A percentile compares a stretch with the other conserved stretches of the same genome.
These are phyloP conservation scores for Boulengeromyrus knoepffleri DNA, from an alignment of 2,113 vertebrate species.

Conservation along the genomic window DNA sequence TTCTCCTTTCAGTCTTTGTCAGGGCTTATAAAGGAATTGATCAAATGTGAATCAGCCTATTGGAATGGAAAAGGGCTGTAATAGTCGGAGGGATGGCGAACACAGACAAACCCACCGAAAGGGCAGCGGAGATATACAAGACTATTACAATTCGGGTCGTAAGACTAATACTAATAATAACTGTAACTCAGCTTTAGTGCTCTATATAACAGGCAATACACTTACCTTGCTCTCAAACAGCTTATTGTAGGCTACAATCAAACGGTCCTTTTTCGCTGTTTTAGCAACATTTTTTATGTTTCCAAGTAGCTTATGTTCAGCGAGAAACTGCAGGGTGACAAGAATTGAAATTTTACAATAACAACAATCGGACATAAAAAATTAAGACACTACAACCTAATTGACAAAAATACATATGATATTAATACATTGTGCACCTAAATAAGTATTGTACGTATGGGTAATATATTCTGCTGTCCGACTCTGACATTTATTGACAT, in stretches of 20 bases:
- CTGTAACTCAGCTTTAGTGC: neutral
- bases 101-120: neutral
- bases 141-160: neutral
- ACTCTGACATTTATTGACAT: neutral
- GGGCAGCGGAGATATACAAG: neutral
- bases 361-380: too few species aligned
- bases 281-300: conserved; percentile 93
- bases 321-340: conserved; percentile 72
- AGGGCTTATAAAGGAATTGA: neutral
- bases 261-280: conserved; percentile 86
- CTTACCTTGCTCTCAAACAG: conserved; percentile 83
- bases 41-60: neutral
- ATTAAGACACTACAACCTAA: neutral
- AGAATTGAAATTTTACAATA: neutral
- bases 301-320: conserved; percentile 84
- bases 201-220: neutral
- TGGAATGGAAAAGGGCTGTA: neutral
- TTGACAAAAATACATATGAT: neutral
- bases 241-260: conserved; percentile 79
- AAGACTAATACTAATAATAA: neutral
- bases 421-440: neutral
- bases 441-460: neutral
- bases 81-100: neutral
- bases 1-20: neutral
- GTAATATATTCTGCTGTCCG: neutral